Percentiles rank a stretch among this genome's conserved stretches.
Evolutionary conservation across 2,797 vertebrate species (phyloP).

Genomic region (Cygnus olor): DNA sequence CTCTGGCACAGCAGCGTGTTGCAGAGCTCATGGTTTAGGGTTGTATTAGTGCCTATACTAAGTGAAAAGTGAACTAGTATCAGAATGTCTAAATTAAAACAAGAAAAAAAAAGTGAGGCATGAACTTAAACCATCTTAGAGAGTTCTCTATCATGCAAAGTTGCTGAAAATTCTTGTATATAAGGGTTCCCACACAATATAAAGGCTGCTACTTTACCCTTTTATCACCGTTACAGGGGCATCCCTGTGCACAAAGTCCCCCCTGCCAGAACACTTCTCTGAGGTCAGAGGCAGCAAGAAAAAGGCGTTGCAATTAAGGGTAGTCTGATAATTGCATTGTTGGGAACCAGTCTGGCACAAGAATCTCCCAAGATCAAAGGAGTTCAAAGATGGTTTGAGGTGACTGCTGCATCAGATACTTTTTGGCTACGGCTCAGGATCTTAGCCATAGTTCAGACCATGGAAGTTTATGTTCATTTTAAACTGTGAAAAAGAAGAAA

Average conservation of each 20-base stretch:
- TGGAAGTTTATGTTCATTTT: not conserved
- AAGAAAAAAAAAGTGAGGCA: not conserved
- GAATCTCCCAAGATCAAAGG: constrained; percentile 39
- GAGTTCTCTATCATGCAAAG: constrained; percentile 1
- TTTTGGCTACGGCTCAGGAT: not conserved
- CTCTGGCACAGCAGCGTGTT: not conserved
- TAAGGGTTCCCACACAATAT: constrained; percentile 44
- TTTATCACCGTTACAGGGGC: constrained; percentile 35
- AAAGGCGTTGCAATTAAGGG: constrained; percentile 54
- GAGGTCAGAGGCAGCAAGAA: constrained; percentile 29
- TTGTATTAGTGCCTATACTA: not conserved
- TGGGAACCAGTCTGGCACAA: constrained; percentile 57
- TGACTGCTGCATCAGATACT: not conserved
- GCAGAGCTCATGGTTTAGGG: not conserved
- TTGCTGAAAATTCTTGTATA: not conserved
- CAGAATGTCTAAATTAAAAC: not conserved
- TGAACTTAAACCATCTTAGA: not conserved
- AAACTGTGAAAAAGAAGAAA: not conserved
- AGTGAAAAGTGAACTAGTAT: not conserved
- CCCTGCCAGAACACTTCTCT: constrained; percentile 19
- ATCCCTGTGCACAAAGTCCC: not conserved
- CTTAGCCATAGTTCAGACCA: not conserved
- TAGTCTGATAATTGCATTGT: constrained; percentile 56
- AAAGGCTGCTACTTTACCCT: constrained; percentile 22
- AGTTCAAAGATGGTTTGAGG: not conserved